phyloP scores from a whole-genome alignment of 2,797 vertebrate species.

The Tamandua tetradactyla region DNA sequence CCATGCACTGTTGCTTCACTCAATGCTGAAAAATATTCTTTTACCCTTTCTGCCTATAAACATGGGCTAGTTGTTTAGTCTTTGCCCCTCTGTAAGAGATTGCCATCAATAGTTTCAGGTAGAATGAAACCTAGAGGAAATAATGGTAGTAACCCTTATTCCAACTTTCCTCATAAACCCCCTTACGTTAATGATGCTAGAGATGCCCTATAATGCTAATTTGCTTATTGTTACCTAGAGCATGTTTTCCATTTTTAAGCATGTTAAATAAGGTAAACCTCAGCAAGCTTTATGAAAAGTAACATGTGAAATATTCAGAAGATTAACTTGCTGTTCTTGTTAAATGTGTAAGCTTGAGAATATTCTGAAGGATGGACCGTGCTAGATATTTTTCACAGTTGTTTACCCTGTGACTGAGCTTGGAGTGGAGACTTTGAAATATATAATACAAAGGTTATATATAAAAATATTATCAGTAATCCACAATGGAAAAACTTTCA shows the following conservation, averaged over 20 bases:
- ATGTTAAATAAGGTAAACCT: background rate
- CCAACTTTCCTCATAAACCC: background rate
- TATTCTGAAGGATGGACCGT: background rate
- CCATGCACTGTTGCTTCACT: background rate
- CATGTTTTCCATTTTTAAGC: background rate
- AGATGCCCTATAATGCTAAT: background rate
- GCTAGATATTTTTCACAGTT: background rate
- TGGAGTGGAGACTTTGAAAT: background rate
- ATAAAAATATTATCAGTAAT: background rate
- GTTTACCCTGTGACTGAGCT: background rate
- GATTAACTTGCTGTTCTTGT: background rate
- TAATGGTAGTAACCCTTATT: background rate
- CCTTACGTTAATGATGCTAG: background rate
- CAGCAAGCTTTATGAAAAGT: background rate
- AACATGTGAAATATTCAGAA: background rate
- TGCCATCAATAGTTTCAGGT: background rate
- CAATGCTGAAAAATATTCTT: background rate
- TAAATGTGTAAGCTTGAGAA: background rate
- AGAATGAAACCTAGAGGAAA: background rate
- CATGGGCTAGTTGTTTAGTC: background rate
- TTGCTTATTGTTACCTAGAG: background rate
- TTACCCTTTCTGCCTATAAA: background rate
- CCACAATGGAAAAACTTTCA: background rate
- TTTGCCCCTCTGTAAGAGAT: background rate
- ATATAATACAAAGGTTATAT: background rate